Evolutionary conservation across 1,140 invertebrate species (phyloP).

Genomic region (Pteromalus puparum): DNA sequence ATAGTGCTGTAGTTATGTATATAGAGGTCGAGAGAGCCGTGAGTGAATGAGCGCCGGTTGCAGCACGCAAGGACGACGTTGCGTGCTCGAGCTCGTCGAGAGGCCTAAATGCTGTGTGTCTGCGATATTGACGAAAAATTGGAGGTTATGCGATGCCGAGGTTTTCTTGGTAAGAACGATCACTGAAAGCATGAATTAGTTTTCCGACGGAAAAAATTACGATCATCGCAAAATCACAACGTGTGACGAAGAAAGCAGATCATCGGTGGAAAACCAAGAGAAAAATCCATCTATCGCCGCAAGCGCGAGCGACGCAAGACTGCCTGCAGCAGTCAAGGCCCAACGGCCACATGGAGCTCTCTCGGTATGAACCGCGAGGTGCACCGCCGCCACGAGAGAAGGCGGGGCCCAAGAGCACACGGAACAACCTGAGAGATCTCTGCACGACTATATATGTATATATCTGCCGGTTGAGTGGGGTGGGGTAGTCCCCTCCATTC

Average conservation of each 20-base stretch:
- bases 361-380: background rate
- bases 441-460: background rate
- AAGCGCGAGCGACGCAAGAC: background rate
- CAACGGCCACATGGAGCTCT: conserved; percentile 39
- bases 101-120: background rate
- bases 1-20: background rate
- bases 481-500: conserved; percentile 42
- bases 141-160: background rate
- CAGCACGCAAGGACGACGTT: background rate
- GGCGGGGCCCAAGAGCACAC: conserved; percentile 47
- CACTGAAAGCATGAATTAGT: no score
- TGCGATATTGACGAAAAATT: background rate
- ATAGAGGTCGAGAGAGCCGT: background rate
- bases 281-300: background rate
- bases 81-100: background rate
- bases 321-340: conserved; percentile 10
- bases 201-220: no score
- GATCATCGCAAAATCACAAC: background rate
- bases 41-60: conserved; percentile 34
- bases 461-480: conserved; percentile 50
- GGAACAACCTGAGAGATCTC: conserved; percentile 57
- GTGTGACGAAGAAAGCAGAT: background rate
- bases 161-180: no score
- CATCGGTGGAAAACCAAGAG: no score
- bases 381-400: background rate